Evolutionary conservation across 2,113 vertebrate genomes (phyloP).

Genomic region (Apaloderma vittatum): DNA sequence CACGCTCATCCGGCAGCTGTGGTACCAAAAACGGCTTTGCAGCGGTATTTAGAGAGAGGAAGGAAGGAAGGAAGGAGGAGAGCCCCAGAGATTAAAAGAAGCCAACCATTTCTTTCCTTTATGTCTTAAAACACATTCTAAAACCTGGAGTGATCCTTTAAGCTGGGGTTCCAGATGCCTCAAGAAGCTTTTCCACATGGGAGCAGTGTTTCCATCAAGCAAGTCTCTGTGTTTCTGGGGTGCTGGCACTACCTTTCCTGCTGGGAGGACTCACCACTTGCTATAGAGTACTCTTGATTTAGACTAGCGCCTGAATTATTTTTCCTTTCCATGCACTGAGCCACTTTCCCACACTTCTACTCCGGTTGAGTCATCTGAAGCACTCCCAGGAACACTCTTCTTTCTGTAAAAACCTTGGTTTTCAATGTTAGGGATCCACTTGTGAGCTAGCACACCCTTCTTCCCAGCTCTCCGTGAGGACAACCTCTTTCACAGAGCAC

Average conservation of each 20-base stretch:
- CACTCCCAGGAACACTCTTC: neutral
- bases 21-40: neutral
- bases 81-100: neutral
- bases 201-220: accelerated
- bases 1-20: neutral
- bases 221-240: accelerated
- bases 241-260: neutral
- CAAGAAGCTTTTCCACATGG: accelerated
- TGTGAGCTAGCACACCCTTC: accelerated
- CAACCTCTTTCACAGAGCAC: neutral
- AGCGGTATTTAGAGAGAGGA: neutral
- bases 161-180: neutral
- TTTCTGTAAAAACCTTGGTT: accelerated
- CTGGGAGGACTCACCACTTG: neutral
- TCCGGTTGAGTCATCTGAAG: accelerated
- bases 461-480: neutral
- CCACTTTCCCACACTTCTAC: neutral
- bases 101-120: neutral
- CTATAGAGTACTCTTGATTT: neutral
- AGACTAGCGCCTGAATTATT: neutral
- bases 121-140: neutral
- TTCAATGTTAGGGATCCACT: accelerated
- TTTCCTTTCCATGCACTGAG: neutral
- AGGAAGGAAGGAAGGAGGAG: slow-evolving; percentile 35
- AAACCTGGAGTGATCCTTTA: neutral